Base-by-base conservation (phyloP, 2,888 invertebrate genomes). In the Xanthia togata region DNA sequence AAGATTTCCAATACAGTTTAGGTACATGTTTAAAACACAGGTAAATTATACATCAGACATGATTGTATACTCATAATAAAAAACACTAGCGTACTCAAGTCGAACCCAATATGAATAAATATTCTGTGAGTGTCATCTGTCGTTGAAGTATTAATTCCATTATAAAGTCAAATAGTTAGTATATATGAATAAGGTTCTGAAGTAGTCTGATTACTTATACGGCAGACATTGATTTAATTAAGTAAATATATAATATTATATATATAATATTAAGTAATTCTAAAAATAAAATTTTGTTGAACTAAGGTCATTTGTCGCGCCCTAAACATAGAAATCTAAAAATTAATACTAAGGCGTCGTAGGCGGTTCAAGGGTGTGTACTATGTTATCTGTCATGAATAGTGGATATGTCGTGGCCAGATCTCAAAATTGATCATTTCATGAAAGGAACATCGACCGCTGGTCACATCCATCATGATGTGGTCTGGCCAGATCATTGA, bases 181-280 rank as follows among this genome's bases (percentile, higher is more conserved):
- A 59, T 76, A 55, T 73, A 71, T 81, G 65, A 76, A 70, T 70
- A 69, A 74, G 23, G 47, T 63, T 57, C 23, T 68, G 41, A 44
- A 35, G 26, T 41, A 41, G 35, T 59, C 26, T 44, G 6, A 75
- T 77, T 82, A n/a, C n/a, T n/a, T n/a, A 82, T 78, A 64, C 75
- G 14, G 38, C 23, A 85, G 78, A 78, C 78, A 53, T 73, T 60
- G 50, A 78, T 73, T 75, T 81, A 64, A 83, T 84, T 84, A 82
- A 73, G 17, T 59, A 17, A 79, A 17, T 62, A n/a, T n/a, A n/a
- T n/a, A n/a, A n/a, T n/a, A n/a, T n/a, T n/a, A n/a, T n/a, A n/a
- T n/a, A n/a, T n/a, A n/a, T n/a, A n/a, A n/a, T n/a, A n/a, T n/a
- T n/a, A n/a, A n/a, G n/a, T n/a, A n/a, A 80, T 47, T 35, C 47